Percentiles rank a stretch among this genome's conserved stretches.
Conservation (phyloP, 2,113 vertebrate species). For the Daubentonia madagascariensis region DNA sequence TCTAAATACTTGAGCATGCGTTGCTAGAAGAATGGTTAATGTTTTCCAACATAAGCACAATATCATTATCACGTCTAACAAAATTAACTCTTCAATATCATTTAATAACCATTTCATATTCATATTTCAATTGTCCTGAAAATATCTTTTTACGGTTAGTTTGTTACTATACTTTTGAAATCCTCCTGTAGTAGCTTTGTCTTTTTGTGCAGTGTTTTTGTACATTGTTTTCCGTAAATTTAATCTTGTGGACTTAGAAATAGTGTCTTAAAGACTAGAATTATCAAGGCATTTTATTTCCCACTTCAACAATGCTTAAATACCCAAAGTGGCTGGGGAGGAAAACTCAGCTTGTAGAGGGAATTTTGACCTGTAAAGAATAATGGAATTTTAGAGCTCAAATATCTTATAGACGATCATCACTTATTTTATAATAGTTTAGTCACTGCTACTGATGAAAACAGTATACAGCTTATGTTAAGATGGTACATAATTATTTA, state of each 20-base stretch:
- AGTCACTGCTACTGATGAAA: not conserved
- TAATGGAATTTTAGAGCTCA: conserved; percentile 27
- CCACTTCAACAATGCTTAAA: not conserved
- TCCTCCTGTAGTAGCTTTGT: not conserved
- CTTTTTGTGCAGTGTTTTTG: not conserved
- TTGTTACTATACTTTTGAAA: conserved; percentile 24
- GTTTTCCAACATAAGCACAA: not conserved
- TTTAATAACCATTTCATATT: conserved; percentile 8
- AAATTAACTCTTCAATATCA: not conserved
- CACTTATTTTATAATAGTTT: not conserved
- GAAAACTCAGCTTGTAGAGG: not conserved
- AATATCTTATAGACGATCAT: not conserved
- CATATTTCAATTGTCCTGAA: not conserved
- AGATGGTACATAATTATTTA: not conserved
- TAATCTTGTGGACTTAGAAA: not conserved
- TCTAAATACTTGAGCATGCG: not conserved
- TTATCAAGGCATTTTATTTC: not conserved
- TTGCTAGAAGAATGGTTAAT: not conserved
- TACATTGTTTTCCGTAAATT: not conserved
- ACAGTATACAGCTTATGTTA: not conserved
- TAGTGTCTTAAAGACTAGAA: not conserved
- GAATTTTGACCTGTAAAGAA: not conserved
- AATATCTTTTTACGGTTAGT: not conserved
- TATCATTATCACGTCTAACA: not conserved
- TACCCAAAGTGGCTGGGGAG: not conserved